Percentiles rank a stretch among this genome's conserved stretches.
phyloP scores from a whole-genome alignment of 2,888 invertebrate genomes.

The Dryococelus australis region DNA sequence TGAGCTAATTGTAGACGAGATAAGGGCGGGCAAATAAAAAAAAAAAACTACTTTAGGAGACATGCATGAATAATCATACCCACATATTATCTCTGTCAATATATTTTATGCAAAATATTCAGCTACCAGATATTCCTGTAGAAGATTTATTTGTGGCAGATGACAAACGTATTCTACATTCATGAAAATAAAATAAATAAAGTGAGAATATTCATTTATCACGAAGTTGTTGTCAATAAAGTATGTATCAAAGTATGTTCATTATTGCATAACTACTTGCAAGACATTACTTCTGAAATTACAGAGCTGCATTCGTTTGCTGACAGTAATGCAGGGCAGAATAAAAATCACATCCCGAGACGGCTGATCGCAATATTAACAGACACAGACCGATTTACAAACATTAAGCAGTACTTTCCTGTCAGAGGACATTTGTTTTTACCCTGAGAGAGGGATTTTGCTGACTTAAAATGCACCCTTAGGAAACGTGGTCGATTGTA shows the following conservation, averaged over 20 bases:
- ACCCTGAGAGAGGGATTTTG: not conserved
- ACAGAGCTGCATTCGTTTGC: not conserved
- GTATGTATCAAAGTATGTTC: not conserved
- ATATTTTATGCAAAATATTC: not conserved
- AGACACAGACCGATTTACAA: not conserved
- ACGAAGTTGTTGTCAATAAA: not conserved
- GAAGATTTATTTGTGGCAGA: not conserved
- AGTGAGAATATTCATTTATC: not conserved
- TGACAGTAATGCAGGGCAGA: not conserved
- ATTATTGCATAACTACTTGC: not conserved
- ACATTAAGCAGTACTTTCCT: not conserved
- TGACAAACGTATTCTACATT: not conserved
- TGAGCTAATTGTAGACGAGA: too few species aligned
- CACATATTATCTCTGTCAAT: slow-evolving; percentile 7
- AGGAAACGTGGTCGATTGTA: too few species aligned
- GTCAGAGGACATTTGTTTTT: not conserved
- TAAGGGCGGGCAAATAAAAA: not conserved
- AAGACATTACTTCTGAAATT: not conserved
- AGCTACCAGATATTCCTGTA: not conserved
- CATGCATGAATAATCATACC: not conserved
- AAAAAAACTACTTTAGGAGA: not conserved
- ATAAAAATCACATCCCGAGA: not conserved
- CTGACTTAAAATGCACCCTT: not conserved
- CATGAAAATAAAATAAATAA: not conserved
- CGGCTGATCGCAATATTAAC: not conserved